Base-by-base conservation (phyloP, 2,888 invertebrate species). In the Euspilapteryx auroguttella region DNA sequence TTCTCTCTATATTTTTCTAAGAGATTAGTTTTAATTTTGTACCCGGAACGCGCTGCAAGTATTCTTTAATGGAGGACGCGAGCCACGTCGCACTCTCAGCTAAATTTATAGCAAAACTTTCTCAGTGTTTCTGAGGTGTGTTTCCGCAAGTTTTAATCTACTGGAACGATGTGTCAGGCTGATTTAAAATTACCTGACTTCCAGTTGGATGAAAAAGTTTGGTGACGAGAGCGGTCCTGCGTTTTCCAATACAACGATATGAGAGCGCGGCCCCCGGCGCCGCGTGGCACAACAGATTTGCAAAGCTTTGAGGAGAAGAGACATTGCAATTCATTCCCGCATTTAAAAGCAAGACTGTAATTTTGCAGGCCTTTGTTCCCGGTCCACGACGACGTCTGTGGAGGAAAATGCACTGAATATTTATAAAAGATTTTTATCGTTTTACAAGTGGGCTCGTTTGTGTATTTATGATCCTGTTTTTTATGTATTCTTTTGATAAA, bases 271-370 rank as follows among this genome's bases (percentile, higher is more conserved):
- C n/a, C n/a, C n/a, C n/a, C n/a, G n/a, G 45, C 41, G 45, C 40
- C 44, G 43, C 48, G 48, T 52, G 49, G 45, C 52, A 52, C 51
- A 49, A 45, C 48, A 43, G 48, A 49, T 47, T 47, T 47, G 59
- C 56, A 58, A 61, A 61, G 66, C 68, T 68, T 65, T 68, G 68
- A 68, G 55, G 56, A 58, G 55, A 63, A 51, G 65, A 64, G 68
- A 66, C 69, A 62, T 57, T 57, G 65, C 58, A 59, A 68, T 65
- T 71, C 71, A 69, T 66, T 64, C 66, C 51, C 63, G 64, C 65
- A 64, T 66, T 71, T 71, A 66, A 71, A 73, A 73, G 68, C 62
- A 62, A 64, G 65, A 59, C 61, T 66, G 64, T 69, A 71, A 73
- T 73, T 69, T 69, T 51, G 53, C 63, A 62, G 57, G 58, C 64